These are phyloP conservation scores for Heteromormyrus szaboi DNA, from an alignment of 2,797 vertebrate species.

Conservation along the genomic window DNA sequence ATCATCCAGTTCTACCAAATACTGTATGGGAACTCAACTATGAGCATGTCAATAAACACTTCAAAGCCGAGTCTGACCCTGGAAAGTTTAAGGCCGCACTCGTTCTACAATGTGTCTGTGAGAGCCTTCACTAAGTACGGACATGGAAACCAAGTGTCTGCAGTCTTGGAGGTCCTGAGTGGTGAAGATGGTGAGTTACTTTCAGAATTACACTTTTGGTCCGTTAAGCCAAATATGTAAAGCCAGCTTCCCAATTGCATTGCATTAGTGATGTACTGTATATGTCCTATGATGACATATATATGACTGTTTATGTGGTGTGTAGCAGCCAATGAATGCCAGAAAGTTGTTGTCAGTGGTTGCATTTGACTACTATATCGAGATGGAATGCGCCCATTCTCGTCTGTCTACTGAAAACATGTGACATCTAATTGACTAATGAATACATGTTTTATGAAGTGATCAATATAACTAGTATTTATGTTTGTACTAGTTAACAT, in stretches of 20 bases:
- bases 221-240: background rate
- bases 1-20: constrained; percentile 79
- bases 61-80: constrained; percentile 66
- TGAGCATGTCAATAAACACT: constrained; percentile 61
- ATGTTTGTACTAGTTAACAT: background rate
- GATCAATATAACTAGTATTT: background rate
- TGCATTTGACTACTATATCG: background rate
- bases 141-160: constrained; percentile 78
- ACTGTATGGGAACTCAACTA: constrained; percentile 61
- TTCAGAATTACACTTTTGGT: background rate
- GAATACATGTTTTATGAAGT: background rate
- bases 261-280: background rate
- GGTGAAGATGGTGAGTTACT: constrained; percentile 80
- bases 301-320: background rate
- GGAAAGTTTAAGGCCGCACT: constrained; percentile 70
- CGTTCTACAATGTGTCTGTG: constrained; percentile 79
- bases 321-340: background rate
- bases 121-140: constrained; percentile 78
- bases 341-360: background rate
- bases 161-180: constrained; percentile 71
- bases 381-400: background rate
- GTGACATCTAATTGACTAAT: background rate
- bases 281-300: background rate
- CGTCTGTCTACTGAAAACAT: background rate
- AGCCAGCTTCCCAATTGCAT: background rate